Conservation (phyloP, 2,888 invertebrate species). For the Bombylius discolor region DNA sequence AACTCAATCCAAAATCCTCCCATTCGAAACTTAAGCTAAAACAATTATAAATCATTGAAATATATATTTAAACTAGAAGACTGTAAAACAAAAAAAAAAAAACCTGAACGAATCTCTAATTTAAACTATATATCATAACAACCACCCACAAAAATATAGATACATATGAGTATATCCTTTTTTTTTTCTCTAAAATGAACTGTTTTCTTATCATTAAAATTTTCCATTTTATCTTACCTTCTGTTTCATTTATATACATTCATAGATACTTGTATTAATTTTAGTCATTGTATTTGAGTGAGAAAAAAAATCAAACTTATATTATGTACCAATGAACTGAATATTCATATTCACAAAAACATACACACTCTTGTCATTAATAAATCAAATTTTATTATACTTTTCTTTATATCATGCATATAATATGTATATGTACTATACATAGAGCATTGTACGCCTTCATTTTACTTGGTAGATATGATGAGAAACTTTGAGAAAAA, state of each 20-base stretch:
- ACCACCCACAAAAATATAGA: too few relatives aligned
- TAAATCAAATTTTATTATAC: slow-evolving; percentile 39
- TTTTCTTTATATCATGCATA: slow-evolving; percentile 31
- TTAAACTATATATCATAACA: too few relatives aligned
- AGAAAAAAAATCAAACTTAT: background rate
- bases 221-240: background rate
- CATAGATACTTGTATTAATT: background rate
- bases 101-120: too few relatives aligned
- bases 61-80: too few relatives aligned
- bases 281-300: background rate
- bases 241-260: background rate
- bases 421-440: background rate
- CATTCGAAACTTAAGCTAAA: too few relatives aligned
- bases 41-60: too few relatives aligned
- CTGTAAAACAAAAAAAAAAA: too few relatives aligned
- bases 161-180: background rate
- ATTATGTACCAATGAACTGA: background rate
- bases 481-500: too few relatives aligned
- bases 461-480: background rate
- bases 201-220: background rate
- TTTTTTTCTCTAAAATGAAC: background rate
- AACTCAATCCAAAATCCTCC: too few relatives aligned
- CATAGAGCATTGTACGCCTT: background rate
- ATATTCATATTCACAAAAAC: slow-evolving; percentile 25
- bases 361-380: slow-evolving; percentile 31